phyloP scores from a whole-genome alignment of 2,113 vertebrate genomes.

The Carlito syrichta region DNA sequence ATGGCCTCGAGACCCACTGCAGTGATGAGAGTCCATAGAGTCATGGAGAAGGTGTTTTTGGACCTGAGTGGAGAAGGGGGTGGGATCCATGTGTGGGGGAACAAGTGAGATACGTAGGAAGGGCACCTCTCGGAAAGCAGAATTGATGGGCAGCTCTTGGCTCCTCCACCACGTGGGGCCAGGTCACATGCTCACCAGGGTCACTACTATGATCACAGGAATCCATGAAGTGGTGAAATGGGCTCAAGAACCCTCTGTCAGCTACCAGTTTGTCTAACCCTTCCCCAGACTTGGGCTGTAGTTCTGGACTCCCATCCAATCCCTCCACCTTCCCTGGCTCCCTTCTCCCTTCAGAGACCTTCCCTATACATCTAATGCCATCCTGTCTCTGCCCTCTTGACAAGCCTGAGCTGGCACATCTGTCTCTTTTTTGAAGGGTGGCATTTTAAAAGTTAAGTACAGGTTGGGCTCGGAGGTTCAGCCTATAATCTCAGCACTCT shows the following conservation, averaged over 20 bases:
- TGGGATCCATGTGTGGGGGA: background rate
- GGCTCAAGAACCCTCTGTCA: background rate
- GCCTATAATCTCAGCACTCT: no score
- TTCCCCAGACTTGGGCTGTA: background rate
- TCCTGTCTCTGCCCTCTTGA: background rate
- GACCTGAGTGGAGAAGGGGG: no score
- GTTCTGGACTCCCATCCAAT: no score
- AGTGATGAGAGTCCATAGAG: background rate
- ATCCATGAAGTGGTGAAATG: background rate
- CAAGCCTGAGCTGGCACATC: background rate
- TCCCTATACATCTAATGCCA: fast-evolving
- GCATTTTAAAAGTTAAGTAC: background rate
- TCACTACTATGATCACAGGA: no score
- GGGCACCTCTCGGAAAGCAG: background rate
- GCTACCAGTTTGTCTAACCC: no score
- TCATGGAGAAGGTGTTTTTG: no score
- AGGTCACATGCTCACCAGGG: background rate
- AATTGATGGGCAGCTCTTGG: background rate
- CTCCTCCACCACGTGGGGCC: fast-evolving
- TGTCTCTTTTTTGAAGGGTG: background rate
- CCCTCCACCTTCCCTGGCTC: fast-evolving
- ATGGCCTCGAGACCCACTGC: background rate
- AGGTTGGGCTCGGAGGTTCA: no score
- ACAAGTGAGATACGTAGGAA: background rate
- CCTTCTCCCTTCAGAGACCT: fast-evolving